phyloP scores from a whole-genome alignment of 2,113 vertebrate genomes.

The Diphyllodes magnificus region DNA sequence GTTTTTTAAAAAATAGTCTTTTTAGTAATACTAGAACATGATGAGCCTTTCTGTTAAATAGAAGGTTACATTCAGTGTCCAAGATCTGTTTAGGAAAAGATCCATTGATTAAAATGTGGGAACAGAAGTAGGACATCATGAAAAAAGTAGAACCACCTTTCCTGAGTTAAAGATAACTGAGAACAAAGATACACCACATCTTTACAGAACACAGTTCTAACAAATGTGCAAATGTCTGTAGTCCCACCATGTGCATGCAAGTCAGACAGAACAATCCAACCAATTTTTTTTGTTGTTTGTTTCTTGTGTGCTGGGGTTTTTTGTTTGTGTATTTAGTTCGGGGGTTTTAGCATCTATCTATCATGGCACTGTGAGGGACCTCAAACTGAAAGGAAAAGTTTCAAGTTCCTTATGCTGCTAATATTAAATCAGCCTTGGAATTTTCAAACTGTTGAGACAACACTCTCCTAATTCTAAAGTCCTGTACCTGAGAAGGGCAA shows the following conservation, averaged over 20 bases:
- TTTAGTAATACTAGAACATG: background rate
- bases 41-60: background rate
- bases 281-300: background rate
- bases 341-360: background rate
- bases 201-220: background rate
- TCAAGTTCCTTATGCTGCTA: background rate
- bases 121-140: background rate
- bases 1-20: background rate
- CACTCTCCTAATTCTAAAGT: background rate
- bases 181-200: background rate
- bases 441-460: background rate
- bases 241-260: rapidly evolving
- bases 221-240: background rate
- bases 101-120: background rate
- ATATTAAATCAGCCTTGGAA: background rate
- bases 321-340: background rate
- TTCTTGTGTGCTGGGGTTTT: background rate
- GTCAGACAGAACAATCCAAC: background rate
- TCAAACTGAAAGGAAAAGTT: background rate
- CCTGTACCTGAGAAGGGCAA: background rate
- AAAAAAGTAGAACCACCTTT: background rate
- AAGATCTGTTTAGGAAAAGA: background rate
- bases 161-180: background rate
- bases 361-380: background rate
- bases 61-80: background rate